Base-by-base conservation (phyloP, 35 echinoderm and acorn worm species). In the Eucidaris tribuloides region DNA sequence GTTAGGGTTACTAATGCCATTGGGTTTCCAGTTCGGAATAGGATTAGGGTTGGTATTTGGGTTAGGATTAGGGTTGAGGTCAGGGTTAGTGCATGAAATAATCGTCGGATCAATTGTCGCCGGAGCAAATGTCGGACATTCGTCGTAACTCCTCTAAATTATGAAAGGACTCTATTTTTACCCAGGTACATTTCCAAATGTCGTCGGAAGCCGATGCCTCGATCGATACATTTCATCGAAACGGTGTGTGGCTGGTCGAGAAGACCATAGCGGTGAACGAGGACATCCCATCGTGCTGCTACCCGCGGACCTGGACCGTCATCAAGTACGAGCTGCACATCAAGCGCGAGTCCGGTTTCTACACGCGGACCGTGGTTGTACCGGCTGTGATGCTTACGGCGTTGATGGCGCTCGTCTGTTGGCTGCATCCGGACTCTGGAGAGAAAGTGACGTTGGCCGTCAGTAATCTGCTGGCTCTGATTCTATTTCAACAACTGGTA, bases 401-500 rank as follows among this genome's bases (percentile, higher is more conserved):
- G 0, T 42, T 92, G 0, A 76, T 62, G 42, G 15, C 81, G 1
- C n/a, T 84, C 14, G 90, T 82, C 0, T 92, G 87, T 58, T 34
- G 44, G 13, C 70, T 92, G 18, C 90, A 81, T 36, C 84, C 90
- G 3, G 83, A 84, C 19, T 87, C 77, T 23, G 90, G 90, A 42
- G 90, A 92, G 58, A 92, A 92, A 36, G 55, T 92, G 40, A 74
- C 90, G 2, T 52, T 92, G 24, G 45, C 83, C 6, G 71, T 88
- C 3, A 92, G 31, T 80, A 92, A 88, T 33, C 77, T 92, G 27
- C 58, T 92, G n/a, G 84, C 90, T 1, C 45, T 83, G 30, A 79
- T 92, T 19, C 52, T 92, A 6, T 92, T 92, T 30, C 90, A 92
- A 22, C 90, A 92, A 24, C 58, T 88, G 11, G 46, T 92, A 5